phyloP scores from a whole-genome alignment of 2,888 invertebrate genomes.

The Amphimallon solstitiale region DNA sequence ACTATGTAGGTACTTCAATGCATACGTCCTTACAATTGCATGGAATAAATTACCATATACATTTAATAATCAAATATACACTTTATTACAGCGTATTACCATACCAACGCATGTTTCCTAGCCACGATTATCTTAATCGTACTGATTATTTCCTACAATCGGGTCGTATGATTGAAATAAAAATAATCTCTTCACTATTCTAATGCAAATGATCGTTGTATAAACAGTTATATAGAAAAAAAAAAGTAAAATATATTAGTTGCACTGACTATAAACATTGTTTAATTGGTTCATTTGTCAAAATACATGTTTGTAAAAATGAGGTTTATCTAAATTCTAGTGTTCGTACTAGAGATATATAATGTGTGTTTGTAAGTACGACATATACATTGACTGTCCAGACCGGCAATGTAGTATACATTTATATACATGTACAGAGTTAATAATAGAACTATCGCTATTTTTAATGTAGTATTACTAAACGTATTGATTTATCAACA shows the following conservation, averaged over 20 bases:
- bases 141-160: conserved; percentile 25
- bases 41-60: no score
- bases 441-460: no score
- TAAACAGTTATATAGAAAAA: conserved; percentile 21
- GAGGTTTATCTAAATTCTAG: conserved; percentile 32
- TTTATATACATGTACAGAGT: no score
- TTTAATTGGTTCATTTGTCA: conserved; percentile 52
- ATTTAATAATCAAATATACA: conserved; percentile 7
- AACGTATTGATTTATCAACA: no score
- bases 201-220: conserved; percentile 25
- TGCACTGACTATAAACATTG: conserved; percentile 45
- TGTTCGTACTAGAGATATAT: not conserved
- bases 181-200: conserved; percentile 20
- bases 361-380: not conserved
- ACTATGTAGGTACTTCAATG: no score
- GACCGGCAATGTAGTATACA: not conserved
- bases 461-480: no score
- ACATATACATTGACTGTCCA: conserved; percentile 5
- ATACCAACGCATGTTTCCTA: conserved; percentile 20
- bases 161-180: conserved; percentile 23
- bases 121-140: conserved; percentile 25
- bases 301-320: conserved; percentile 40
- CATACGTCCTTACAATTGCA: no score
- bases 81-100: conserved; percentile 14
- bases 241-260: conserved; percentile 28